A percentile compares a stretch with the other conserved stretches of the same genome.
These are phyloP conservation scores for Micromussa lordhowensis DNA, from an alignment of 92 coral and sea anemone species.

Conservation along the genomic window DNA sequence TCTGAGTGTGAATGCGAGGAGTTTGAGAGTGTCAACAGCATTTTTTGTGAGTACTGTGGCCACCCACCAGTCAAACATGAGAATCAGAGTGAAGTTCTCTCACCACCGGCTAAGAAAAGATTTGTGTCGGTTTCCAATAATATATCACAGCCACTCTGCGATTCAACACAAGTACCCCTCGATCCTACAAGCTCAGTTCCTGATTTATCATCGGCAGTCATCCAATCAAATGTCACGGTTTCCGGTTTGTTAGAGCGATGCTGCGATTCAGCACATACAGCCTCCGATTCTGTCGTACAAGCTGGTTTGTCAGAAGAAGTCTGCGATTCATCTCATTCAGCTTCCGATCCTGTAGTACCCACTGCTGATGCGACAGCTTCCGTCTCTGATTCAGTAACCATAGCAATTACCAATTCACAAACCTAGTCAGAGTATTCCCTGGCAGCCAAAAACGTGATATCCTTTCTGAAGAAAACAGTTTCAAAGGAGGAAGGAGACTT, in stretches of 20 bases:
- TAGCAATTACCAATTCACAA: too few species aligned
- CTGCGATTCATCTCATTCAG: slow-evolving; percentile 15
- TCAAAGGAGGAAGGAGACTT: slow-evolving; percentile 34
- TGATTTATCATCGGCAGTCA: slow-evolving; percentile 27
- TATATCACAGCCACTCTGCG: slow-evolving; percentile 14
- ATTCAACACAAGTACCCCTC: slow-evolving; percentile 21
- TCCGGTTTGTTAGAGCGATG: too few species aligned
- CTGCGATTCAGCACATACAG: too few species aligned
- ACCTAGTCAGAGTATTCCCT: slow-evolving; percentile 12
- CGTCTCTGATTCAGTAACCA: too few species aligned
- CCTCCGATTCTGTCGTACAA: background rate
- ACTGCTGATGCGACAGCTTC: slow-evolving; percentile 30
- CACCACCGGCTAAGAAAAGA: slow-evolving; percentile 44
- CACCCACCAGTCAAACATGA: slow-evolving; percentile 45
- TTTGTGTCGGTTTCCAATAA: slow-evolving; percentile 15
- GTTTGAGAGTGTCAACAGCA: slow-evolving; percentile 40
- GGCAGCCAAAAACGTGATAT: slow-evolving; percentile 32
- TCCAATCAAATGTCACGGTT: too few species aligned
- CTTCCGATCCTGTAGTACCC: slow-evolving; percentile 29
- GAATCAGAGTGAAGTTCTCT: slow-evolving; percentile 26
- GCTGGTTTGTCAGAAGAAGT: slow-evolving; percentile 29
- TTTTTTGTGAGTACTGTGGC: slow-evolving; percentile 39
- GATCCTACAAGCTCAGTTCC: slow-evolving; percentile 22
- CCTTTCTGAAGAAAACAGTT: slow-evolving; percentile 19
- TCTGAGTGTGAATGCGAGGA: slow-evolving; percentile 37